Conservation (phyloP, 2,888 invertebrate species). For the Mesochorus sp. region DNA sequence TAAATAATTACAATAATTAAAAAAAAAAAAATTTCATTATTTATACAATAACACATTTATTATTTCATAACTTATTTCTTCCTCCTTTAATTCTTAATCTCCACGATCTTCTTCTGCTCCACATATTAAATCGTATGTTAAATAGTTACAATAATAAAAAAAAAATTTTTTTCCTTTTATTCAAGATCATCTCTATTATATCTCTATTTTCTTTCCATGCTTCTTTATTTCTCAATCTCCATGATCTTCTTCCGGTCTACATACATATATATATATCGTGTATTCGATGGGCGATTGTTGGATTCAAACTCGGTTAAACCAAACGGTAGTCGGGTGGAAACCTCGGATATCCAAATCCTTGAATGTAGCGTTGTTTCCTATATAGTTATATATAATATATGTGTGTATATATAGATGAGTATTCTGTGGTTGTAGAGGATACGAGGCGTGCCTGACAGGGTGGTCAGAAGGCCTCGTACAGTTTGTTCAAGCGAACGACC, state of each 20-base stretch:
- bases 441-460: conserved; percentile 70
- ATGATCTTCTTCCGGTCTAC: not conserved
- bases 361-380: conserved; percentile 54
- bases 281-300: conserved; percentile 49
- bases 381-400: too few species aligned
- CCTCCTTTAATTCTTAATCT: too few species aligned
- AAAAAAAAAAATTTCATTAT: too few species aligned
- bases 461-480: conserved; percentile 71
- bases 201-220: too few species aligned
- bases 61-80: too few species aligned
- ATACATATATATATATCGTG: not conserved
- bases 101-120: too few species aligned
- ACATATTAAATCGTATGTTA: too few species aligned
- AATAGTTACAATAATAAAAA: too few species aligned
- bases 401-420: conserved; percentile 14
- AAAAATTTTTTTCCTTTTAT: too few species aligned
- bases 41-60: too few species aligned
- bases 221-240: not conserved
- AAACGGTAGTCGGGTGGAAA: conserved; percentile 64
- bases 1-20: too few species aligned
- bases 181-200: too few species aligned
- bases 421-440: conserved; percentile 61
- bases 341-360: conserved; percentile 65
- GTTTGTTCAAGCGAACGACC: conserved; percentile 72
- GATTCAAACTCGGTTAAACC: conserved; percentile 60